Conservation (phyloP, 2,797 vertebrate species). For the Enteromius paludinosus region DNA sequence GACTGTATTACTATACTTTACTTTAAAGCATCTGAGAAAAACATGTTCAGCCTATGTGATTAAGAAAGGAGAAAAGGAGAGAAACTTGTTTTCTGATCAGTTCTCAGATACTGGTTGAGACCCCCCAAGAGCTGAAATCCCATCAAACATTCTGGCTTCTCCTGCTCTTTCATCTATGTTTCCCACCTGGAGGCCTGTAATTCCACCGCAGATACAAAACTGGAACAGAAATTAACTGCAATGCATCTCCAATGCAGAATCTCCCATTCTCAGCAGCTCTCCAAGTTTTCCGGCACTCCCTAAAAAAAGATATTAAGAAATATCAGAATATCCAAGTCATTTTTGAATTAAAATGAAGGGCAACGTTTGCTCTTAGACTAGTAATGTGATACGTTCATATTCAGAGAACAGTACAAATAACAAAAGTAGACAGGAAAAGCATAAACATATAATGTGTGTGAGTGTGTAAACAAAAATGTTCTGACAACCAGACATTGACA, state of each 20-base stretch:
- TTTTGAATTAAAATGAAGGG: neutral
- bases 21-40: constrained; percentile 2
- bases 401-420: neutral
- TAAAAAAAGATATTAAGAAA: constrained; percentile 12
- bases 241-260: constrained; percentile 16
- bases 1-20: neutral
- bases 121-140: constrained; percentile 30
- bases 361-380: neutral
- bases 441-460: neutral
- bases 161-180: constrained; percentile 39
- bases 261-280: neutral
- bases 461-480: too few species aligned
- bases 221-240: constrained; percentile 63
- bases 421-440: neutral
- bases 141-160: constrained; percentile 12
- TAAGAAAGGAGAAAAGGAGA: constrained; percentile 24
- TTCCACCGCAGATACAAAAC: constrained; percentile 62
- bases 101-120: constrained; percentile 18
- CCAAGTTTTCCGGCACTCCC: neutral
- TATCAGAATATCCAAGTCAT: neutral
- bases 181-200: constrained; percentile 58
- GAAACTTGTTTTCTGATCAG: constrained; percentile 40
- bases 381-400: neutral
- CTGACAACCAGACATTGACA: neutral
- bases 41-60: constrained; percentile 26